A percentile compares a stretch with the other conserved stretches of the same genome.
These are phyloP conservation scores for Drosophila kambysellisi DNA, from an alignment of 2,888 invertebrate genomes.

Conservation along the genomic window DNA sequence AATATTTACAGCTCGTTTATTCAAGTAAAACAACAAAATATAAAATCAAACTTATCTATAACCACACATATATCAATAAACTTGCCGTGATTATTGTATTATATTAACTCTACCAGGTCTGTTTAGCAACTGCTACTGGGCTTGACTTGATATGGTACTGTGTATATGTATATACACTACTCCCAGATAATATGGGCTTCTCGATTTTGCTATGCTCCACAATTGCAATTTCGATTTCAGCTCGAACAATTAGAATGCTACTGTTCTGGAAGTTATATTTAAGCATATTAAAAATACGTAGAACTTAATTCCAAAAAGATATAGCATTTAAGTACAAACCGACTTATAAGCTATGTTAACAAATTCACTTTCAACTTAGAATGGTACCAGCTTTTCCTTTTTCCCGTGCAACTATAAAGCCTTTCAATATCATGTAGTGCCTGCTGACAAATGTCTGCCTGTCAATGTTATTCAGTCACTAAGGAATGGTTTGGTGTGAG, in stretches of 20 bases:
- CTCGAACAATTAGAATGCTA: not conserved
- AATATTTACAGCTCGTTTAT: constrained; percentile 82
- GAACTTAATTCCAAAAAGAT: not conserved
- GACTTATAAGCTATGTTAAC: not conserved
- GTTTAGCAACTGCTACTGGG: constrained; percentile 19
- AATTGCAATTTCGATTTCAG: not conserved
- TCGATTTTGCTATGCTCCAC: not conserved
- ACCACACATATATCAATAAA: constrained; percentile 71
- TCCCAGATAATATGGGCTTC: not conserved
- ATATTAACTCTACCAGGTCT: constrained; percentile 22
- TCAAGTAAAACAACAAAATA: constrained; percentile 62
- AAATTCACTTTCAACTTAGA: not conserved
- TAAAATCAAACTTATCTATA: constrained; percentile 78
- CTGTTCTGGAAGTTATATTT: not conserved
- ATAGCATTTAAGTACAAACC: not conserved
- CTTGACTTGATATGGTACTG: not conserved
- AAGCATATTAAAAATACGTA: not conserved
- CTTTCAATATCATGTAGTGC: not conserved
- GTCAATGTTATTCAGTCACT: constrained; percentile 28
- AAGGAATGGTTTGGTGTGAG: constrained; percentile 1
- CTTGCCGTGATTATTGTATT: constrained; percentile 77
- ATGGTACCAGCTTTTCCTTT: not conserved
- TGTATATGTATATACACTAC: not conserved
- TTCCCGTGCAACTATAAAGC: not conserved
- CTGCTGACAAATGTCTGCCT: constrained; percentile 15